These are phyloP conservation scores for Himalopsyche kuldschensis DNA, from an alignment of 2,888 invertebrate species.

Conservation along the genomic window DNA sequence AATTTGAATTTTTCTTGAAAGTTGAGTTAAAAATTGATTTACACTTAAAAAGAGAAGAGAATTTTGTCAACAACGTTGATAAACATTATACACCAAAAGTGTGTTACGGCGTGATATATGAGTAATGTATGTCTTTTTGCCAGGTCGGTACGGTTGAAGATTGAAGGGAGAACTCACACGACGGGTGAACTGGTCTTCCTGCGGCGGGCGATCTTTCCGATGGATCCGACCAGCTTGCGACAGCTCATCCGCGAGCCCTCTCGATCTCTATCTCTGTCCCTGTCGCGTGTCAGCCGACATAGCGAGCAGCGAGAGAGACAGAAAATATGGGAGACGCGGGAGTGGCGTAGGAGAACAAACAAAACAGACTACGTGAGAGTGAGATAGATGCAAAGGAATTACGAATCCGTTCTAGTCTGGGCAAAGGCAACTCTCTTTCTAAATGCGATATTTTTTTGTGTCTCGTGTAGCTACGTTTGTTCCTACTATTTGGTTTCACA, in stretches of 20 bases:
- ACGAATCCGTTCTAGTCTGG: not conserved
- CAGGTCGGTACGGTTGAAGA: not conserved
- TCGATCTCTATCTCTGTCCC: not conserved
- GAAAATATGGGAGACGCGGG: not conserved
- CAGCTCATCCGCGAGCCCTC: constrained; percentile 25
- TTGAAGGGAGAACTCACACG: not conserved
- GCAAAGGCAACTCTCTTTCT: not conserved
- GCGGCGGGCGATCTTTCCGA: constrained; percentile 36
- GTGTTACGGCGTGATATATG: too few species aligned
- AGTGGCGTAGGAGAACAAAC: not conserved
- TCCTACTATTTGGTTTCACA: too few species aligned
- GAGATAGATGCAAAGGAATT: not conserved
- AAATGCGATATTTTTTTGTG: not conserved
- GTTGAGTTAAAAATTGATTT: too few species aligned
- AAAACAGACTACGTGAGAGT: not conserved
- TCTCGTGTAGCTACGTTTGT: too few species aligned
- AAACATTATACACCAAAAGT: too few species aligned
- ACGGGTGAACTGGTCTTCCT: constrained; percentile 36
- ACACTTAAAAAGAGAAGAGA: too few species aligned
- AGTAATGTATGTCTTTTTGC: too few species aligned
- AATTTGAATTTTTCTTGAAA: too few species aligned
- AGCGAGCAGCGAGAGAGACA: not conserved
- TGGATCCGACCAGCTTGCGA: constrained; percentile 35
- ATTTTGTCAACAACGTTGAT: too few species aligned
- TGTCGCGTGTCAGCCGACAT: not conserved